phyloP scores from a whole-genome alignment of 2,888 invertebrate species.

The Ctenicera cuprea region DNA sequence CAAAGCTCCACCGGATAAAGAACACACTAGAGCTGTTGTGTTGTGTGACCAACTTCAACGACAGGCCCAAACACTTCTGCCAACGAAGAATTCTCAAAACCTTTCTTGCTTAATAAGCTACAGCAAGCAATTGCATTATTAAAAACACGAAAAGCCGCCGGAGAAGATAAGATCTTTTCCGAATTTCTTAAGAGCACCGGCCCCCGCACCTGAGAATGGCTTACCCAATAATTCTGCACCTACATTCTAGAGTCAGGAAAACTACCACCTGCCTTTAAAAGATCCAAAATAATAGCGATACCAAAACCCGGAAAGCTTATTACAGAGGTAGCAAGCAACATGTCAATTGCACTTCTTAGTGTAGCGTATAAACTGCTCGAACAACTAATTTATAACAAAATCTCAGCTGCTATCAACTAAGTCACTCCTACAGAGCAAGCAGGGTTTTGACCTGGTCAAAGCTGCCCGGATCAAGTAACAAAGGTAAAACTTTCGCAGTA shows the following conservation, averaged over 20 bases:
- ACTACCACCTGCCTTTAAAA: slow-evolving; percentile 13
- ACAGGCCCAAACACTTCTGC: background rate
- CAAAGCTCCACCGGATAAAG: background rate
- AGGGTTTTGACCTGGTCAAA: slow-evolving; percentile 48
- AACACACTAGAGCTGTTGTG: background rate
- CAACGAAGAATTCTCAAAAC: background rate
- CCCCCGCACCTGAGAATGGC: background rate
- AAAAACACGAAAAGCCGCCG: slow-evolving; percentile 2
- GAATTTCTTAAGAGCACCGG: background rate
- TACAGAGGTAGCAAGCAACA: slow-evolving; percentile 5
- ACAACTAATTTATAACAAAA: slow-evolving; percentile 49
- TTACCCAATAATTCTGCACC: background rate
- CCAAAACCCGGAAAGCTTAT: slow-evolving; percentile 42
- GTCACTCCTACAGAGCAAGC: slow-evolving; percentile 45
- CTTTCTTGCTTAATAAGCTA: background rate
- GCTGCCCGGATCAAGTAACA: slow-evolving; percentile 52
- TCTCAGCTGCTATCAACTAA: slow-evolving; percentile 25
- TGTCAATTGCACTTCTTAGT: too few species aligned
- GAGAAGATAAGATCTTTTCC: background rate
- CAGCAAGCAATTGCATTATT: background rate
- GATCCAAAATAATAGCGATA: slow-evolving; percentile 39
- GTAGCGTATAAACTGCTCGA: slow-evolving; percentile 27
- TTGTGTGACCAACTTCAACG: slow-evolving; percentile 2
- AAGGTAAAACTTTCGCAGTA: slow-evolving; percentile 45
- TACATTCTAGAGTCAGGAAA: slow-evolving; percentile 4